Conservation (phyloP, 1,140 invertebrate species). For the Caerostris extrusa region DNA sequence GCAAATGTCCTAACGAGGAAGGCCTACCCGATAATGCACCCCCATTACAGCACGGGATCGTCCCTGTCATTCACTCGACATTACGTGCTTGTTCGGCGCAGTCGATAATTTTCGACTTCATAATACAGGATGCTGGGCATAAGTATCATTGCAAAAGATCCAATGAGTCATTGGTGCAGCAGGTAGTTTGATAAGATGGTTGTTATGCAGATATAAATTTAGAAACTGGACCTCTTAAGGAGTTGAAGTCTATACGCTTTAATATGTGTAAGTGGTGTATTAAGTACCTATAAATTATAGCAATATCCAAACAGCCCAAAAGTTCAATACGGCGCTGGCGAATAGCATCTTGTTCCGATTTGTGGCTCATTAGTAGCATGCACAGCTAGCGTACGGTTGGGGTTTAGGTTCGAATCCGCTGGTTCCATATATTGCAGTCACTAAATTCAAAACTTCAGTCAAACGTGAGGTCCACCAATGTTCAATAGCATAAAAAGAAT, state of each 20-base stretch:
- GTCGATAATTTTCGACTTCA: conserved; percentile 2
- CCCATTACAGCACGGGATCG: not conserved
- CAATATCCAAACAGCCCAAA: no score
- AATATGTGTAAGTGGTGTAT: not conserved
- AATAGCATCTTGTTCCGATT: no score
- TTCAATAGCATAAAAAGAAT: no score
- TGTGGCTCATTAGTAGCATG: no score
- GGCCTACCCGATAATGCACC: conserved; percentile 21
- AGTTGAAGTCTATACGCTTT: not conserved
- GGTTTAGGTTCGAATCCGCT: no score
- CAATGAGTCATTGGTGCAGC: not conserved
- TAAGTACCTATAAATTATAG: no score
- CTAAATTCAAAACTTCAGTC: no score
- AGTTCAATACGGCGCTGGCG: no score
- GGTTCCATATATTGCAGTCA: no score
- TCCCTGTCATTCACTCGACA: not conserved
- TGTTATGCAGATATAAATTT: not conserved
- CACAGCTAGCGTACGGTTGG: no score
- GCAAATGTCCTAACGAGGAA: conserved; percentile 34
- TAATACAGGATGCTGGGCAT: not conserved
- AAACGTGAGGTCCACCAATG: no score
- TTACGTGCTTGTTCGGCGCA: not conserved
- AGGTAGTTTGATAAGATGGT: not conserved
- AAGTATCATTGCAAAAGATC: not conserved
- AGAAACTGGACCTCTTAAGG: not conserved